Conservation (phyloP, 2,888 invertebrate genomes). For the Macrosiphum euphorbiae region DNA sequence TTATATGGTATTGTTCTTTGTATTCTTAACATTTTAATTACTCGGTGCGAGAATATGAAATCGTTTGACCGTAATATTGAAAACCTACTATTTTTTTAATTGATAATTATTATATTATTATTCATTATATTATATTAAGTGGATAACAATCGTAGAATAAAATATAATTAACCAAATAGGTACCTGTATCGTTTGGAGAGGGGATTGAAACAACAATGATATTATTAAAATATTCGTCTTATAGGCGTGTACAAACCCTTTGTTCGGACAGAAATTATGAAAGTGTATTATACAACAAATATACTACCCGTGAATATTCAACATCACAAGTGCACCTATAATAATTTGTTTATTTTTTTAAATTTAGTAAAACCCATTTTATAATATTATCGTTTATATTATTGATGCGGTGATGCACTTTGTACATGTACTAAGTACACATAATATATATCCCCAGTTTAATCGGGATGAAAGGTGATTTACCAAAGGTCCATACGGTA, state of each 20-base stretch:
- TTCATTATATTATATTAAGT: neutral
- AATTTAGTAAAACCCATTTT: neutral
- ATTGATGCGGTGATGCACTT: neutral
- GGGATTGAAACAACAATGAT: neutral
- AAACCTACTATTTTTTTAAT: neutral
- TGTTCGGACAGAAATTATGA: neutral
- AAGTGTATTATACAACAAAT: neutral
- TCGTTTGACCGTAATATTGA: neutral
- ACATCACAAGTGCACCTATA: neutral
- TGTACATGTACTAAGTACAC: neutral
- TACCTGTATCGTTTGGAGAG: neutral
- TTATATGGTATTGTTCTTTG: neutral
- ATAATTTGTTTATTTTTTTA: neutral
- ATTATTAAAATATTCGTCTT: neutral
- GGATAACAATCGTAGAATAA: neutral
- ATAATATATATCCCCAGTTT: neutral
- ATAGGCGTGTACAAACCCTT: neutral
- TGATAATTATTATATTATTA: neutral
- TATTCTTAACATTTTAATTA: neutral
- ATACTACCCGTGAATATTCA: neutral
- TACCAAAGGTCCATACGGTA: neutral
- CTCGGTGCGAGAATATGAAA: neutral
- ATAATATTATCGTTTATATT: neutral
- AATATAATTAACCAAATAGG: neutral
- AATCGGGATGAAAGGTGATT: neutral